Conservation (phyloP, 2,113 vertebrate species). For the Macroglossus sobrinus region DNA sequence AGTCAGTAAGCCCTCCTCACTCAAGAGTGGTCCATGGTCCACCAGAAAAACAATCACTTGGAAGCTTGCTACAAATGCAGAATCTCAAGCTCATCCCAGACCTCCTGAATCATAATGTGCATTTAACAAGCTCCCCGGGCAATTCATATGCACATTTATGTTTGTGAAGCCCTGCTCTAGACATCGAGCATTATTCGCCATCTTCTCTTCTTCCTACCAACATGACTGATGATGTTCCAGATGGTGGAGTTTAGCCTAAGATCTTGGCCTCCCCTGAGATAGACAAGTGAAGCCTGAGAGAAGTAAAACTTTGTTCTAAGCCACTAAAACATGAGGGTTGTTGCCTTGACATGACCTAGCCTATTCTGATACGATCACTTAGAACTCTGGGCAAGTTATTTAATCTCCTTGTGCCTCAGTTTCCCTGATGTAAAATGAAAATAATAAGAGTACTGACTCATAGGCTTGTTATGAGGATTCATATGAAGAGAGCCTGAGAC, state of each 20-base stretch:
- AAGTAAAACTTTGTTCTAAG: neutral
- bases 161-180: neutral
- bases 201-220: neutral
- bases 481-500: neutral
- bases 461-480: neutral
- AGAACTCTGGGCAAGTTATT: neutral
- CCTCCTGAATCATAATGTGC: neutral
- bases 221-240: neutral
- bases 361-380: neutral
- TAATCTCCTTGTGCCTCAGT: neutral
- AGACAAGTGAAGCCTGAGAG: neutral
- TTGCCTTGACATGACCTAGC: neutral
- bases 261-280: neutral
- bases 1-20: neutral
- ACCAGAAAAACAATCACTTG: accelerated
- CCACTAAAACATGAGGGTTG: neutral
- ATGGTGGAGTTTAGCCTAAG: neutral
- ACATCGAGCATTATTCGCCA: neutral
- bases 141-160: too few species aligned
- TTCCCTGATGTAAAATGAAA: neutral
- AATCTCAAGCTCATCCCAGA: neutral
- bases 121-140: neutral
- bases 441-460: neutral
- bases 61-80: neutral
- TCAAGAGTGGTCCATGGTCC: neutral